Evolutionary conservation across 2,888 invertebrate genomes (phyloP).

Genomic region (Athalia rosae): DNA sequence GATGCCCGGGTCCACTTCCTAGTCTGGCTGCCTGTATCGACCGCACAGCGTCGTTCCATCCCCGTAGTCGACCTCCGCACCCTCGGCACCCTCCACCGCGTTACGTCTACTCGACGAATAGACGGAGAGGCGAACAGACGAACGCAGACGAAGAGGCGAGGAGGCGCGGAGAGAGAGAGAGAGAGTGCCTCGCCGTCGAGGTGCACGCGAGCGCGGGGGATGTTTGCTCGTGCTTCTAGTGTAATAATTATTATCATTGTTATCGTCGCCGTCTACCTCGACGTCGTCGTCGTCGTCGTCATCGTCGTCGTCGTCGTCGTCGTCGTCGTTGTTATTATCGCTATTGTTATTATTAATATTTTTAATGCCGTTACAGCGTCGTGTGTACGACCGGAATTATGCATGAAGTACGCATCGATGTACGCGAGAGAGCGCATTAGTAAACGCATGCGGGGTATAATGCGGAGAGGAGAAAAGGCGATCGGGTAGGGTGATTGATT

Average conservation of each 20-base stretch:
- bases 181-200: slow-evolving; percentile 4
- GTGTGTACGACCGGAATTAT: slow-evolving; percentile 7
- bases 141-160: slow-evolving; percentile 30
- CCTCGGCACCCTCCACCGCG: slow-evolving; percentile 41
- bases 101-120: slow-evolving; percentile 42
- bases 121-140: slow-evolving; percentile 44
- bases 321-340: background rate
- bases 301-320: background rate
- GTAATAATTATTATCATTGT: slow-evolving; percentile 7
- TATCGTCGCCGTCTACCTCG: slow-evolving; percentile 17
- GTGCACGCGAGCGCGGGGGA: background rate
- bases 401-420: background rate
- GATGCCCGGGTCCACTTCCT: slow-evolving; percentile 71
- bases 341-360: slow-evolving; percentile 2
- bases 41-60: slow-evolving; percentile 65
- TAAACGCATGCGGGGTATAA: background rate
- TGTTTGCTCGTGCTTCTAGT: background rate
- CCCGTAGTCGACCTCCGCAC: slow-evolving; percentile 31
- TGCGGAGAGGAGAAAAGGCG: background rate
- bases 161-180: slow-evolving; percentile 40
- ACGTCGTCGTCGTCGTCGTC: slow-evolving; percentile 2
- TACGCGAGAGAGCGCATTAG: no score
- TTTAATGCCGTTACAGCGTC: background rate
- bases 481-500: background rate
- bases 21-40: slow-evolving; percentile 71